Evolutionary conservation across 1,140 invertebrate species (phyloP).

Genomic region (Hycleus cichorii): DNA sequence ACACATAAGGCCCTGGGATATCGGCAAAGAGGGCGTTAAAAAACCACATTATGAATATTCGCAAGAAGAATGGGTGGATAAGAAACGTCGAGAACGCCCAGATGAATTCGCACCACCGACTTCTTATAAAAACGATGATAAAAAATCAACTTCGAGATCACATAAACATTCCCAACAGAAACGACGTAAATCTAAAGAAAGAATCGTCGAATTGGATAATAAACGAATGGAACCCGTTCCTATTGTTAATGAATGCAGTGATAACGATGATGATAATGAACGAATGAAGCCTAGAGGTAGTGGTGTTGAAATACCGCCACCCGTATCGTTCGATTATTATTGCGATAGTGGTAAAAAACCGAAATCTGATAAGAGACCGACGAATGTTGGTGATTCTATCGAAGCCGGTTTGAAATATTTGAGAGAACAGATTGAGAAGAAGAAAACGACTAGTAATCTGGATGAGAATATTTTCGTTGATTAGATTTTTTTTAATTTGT

Average conservation of each 20-base stretch:
- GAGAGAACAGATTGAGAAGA: conserved; percentile 51
- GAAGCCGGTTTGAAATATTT: conserved; percentile 60
- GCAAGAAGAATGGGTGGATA: conserved; percentile 73
- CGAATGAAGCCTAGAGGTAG: conserved; percentile 27
- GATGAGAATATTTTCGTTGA: too few species aligned
- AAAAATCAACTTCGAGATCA: conserved; percentile 18
- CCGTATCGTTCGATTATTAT: conserved; percentile 55
- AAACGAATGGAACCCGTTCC: conserved; percentile 33
- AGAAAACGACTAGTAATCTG: conserved; percentile 19
- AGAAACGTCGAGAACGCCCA: conserved; percentile 58
- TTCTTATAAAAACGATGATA: conserved; percentile 38
- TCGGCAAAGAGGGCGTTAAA: conserved; percentile 52
- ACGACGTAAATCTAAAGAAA: conserved; percentile 34
- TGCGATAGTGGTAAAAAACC: conserved; percentile 44
- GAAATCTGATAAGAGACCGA: conserved; percentile 30
- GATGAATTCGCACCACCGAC: conserved; percentile 60
- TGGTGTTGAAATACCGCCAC: conserved; percentile 54
- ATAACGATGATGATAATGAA: conserved; percentile 23
- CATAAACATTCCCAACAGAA: conserved; percentile 13
- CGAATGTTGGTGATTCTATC: conserved; percentile 55
- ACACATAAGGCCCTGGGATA: conserved; percentile 61
- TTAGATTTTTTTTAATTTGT: too few species aligned
- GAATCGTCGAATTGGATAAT: conserved; percentile 19
- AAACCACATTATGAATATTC: conserved; percentile 53
- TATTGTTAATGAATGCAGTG: conserved; percentile 45